Percentiles rank a stretch among this genome's conserved stretches.
Conservation (phyloP, 2,113 vertebrate species). For the Erythrolamprus reginae region DNA sequence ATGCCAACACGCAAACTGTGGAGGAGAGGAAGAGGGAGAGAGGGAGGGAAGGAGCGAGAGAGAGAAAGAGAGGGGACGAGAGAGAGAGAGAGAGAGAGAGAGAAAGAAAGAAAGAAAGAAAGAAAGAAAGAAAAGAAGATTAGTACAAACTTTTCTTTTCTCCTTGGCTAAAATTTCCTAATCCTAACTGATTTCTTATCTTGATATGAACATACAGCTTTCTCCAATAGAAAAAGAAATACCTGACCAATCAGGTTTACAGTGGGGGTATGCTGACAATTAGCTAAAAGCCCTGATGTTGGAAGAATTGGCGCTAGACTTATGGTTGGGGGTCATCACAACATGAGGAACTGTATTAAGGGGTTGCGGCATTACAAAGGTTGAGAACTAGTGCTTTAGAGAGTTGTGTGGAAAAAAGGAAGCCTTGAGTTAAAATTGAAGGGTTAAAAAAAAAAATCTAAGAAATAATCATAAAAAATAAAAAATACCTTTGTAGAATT, state of each 20-base stretch:
- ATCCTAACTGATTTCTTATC: background rate
- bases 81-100: background rate
- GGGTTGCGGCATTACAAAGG: too few species aligned
- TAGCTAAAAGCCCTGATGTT: too few species aligned
- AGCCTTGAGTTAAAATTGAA: background rate
- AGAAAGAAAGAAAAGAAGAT: too few species aligned
- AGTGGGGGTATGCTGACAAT: too few species aligned
- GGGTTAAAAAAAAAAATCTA: background rate
- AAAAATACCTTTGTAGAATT: too few species aligned
- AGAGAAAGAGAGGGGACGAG: fast-evolving
- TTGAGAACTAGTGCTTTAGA: too few species aligned
- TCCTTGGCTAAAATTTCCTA: background rate
- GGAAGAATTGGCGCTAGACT: too few species aligned
- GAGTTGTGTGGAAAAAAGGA: background rate
- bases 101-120: too few species aligned
- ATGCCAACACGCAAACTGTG: slow-evolving; percentile 54
- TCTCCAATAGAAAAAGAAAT: background rate
- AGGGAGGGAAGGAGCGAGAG: background rate
- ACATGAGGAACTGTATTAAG: too few species aligned
- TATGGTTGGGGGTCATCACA: too few species aligned
- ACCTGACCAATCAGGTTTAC: too few species aligned
- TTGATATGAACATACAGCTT: background rate
- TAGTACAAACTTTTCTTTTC: background rate
- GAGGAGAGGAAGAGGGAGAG: background rate
- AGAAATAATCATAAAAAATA: background rate